A percentile compares a stretch with the other conserved stretches of the same genome.
These are phyloP conservation scores for Mormoops blainvillei DNA, from an alignment of 2,113 vertebrate genomes.

Conservation along the genomic window DNA sequence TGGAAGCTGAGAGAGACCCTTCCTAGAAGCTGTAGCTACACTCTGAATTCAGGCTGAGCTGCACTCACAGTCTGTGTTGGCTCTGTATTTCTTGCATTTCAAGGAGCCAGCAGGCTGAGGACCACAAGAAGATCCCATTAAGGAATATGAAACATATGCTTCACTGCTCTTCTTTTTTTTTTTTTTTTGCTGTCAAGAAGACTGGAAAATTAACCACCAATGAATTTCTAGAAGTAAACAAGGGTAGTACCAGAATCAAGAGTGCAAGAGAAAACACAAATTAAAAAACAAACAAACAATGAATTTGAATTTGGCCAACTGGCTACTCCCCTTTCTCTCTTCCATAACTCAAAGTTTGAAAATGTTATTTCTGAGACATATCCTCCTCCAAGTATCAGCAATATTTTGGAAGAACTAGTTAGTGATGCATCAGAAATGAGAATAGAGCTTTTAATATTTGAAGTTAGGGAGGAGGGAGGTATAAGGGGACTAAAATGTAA, in stretches of 20 bases:
- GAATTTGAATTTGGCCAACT: conserved; percentile 14
- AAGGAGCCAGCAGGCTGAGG: neutral
- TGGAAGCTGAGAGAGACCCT: neutral
- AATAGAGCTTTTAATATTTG: neutral
- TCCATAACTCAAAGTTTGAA: neutral
- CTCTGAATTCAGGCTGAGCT: neutral
- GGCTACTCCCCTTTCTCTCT: neutral
- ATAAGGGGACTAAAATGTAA: no score
- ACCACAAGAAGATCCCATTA: conserved; percentile 21
- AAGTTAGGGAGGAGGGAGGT: neutral
- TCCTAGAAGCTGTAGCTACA: neutral
- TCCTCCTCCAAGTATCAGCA: neutral
- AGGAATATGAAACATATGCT: neutral
- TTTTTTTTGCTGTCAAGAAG: conserved; percentile 16
- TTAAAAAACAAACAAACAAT: neutral
- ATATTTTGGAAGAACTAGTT: neutral
- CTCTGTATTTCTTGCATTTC: neutral
- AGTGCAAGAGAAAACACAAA: neutral
- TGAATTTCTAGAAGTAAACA: conserved; percentile 11
- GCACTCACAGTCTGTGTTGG: neutral
- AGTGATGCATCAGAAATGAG: neutral
- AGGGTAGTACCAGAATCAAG: conserved; percentile 12
- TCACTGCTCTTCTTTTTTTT: no score
- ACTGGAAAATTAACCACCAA: neutral
- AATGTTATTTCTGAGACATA: conserved; percentile 1